These are phyloP conservation scores for Poeciliopsis presidionis DNA, from an alignment of 2,797 vertebrate genomes.

Conservation along the genomic window DNA sequence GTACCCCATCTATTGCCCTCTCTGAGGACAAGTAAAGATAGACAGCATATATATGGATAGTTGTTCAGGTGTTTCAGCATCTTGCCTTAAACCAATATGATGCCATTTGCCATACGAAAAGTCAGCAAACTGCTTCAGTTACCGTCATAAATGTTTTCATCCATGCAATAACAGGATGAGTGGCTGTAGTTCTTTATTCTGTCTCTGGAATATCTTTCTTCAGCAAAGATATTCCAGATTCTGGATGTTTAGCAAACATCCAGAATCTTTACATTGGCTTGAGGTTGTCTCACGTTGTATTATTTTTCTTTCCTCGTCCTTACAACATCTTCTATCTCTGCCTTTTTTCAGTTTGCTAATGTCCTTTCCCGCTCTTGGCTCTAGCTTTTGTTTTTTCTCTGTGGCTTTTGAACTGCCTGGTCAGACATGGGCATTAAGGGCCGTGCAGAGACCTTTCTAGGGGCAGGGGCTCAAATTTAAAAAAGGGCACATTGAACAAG, in stretches of 20 bases:
- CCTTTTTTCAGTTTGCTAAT: not conserved
- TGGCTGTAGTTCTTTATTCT: slow-evolving; percentile 47
- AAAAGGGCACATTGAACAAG: no score
- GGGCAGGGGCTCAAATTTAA: no score
- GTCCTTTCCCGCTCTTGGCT: not conserved
- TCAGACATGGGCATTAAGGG: not conserved
- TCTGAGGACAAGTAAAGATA: not conserved
- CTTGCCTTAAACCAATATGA: not conserved
- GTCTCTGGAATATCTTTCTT: slow-evolving; percentile 64
- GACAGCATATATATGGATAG: not conserved
- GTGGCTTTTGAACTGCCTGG: not conserved
- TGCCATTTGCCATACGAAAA: not conserved
- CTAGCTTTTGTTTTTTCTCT: not conserved
- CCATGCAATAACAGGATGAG: slow-evolving; percentile 56
- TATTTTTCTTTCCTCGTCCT: slow-evolving; percentile 8
- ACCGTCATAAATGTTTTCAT: slow-evolving; percentile 41
- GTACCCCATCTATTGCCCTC: not conserved
- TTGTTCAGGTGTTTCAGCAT: not conserved
- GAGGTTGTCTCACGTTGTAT: slow-evolving; percentile 17
- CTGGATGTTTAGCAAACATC: slow-evolving; percentile 52
- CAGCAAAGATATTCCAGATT: no score
- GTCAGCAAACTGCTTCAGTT: slow-evolving; percentile 8
- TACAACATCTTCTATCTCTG: not conserved
- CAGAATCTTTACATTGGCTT: slow-evolving; percentile 49
- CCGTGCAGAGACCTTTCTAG: no score